Conservation (phyloP, 2,888 invertebrate species). For the Microdon myrmicae region DNA sequence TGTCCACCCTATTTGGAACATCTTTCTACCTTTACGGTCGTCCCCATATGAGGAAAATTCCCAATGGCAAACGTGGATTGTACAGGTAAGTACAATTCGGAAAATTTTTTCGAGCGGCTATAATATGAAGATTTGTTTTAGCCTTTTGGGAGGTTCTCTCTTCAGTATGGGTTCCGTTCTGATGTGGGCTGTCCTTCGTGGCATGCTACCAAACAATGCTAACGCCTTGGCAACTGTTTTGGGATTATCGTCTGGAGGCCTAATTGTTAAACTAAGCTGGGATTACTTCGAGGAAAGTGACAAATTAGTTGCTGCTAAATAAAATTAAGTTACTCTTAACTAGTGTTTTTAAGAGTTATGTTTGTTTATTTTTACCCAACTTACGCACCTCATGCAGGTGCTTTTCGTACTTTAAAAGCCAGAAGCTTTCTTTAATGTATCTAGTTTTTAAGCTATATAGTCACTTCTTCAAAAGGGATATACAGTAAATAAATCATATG, state of each 20-base stretch:
- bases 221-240: slow-evolving; percentile 59
- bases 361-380: no score
- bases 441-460: no score
- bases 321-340: slow-evolving; percentile 5
- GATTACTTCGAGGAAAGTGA: slow-evolving; percentile 65
- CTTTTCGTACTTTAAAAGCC: no score
- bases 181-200: slow-evolving; percentile 86
- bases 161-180: slow-evolving; percentile 92
- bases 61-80: slow-evolving; percentile 72
- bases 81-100: slow-evolving; percentile 71
- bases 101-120: slow-evolving; percentile 43
- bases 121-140: no score
- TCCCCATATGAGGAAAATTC: slow-evolving; percentile 77
- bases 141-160: slow-evolving; percentile 76
- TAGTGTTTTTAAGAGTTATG: slow-evolving; percentile 18
- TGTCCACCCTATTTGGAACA: slow-evolving; percentile 83
- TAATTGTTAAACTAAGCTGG: slow-evolving; percentile 61
- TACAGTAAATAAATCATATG: no score
- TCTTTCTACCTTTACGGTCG: slow-evolving; percentile 85
- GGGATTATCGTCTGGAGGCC: slow-evolving; percentile 63
- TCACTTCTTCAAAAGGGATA: no score
- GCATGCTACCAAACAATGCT: slow-evolving; percentile 70
- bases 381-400: no score
- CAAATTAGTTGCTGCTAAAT: slow-evolving; percentile 55
- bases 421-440: no score